phyloP scores from a whole-genome alignment of 2,888 invertebrate genomes.

The Trissoscelio sp. region DNA sequence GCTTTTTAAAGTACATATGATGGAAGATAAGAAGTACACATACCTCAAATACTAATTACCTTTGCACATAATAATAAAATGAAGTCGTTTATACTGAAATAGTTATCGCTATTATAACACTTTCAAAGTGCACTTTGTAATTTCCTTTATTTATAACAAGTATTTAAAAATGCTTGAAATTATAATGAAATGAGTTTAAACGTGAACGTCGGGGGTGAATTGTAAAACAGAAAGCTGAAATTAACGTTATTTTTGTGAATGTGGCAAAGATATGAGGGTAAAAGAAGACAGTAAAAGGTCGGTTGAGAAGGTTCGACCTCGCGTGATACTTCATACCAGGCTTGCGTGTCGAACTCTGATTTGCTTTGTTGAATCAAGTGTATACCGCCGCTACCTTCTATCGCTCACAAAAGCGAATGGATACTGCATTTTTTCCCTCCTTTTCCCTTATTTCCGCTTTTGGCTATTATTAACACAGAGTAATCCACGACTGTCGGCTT shows the following conservation, averaged over 20 bases:
- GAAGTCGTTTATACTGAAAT: constrained; percentile 10
- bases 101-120: background rate
- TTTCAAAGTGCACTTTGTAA: background rate
- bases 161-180: background rate
- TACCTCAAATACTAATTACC: constrained; percentile 11
- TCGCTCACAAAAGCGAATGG: constrained; percentile 74
- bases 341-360: constrained; percentile 83
- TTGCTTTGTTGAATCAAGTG: constrained; percentile 83
- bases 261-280: constrained; percentile 68
- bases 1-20: background rate
- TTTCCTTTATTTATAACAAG: background rate
- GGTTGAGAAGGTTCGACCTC: constrained; percentile 76
- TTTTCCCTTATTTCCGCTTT: constrained; percentile 69
- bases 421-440: constrained; percentile 74
- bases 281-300: constrained; percentile 74
- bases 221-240: constrained; percentile 58
- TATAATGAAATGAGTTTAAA: constrained; percentile 16
- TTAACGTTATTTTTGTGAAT: constrained; percentile 68
- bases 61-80: constrained; percentile 9
- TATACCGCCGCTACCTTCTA: constrained; percentile 72
- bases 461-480: constrained; percentile 73
- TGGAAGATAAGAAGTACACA: constrained; percentile 6
- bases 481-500: constrained; percentile 71
- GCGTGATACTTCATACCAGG: constrained; percentile 81
- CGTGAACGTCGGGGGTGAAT: background rate